Evolutionary conservation across 2,113 vertebrate species (phyloP).

Genomic region (Lanius collurio): DNA sequence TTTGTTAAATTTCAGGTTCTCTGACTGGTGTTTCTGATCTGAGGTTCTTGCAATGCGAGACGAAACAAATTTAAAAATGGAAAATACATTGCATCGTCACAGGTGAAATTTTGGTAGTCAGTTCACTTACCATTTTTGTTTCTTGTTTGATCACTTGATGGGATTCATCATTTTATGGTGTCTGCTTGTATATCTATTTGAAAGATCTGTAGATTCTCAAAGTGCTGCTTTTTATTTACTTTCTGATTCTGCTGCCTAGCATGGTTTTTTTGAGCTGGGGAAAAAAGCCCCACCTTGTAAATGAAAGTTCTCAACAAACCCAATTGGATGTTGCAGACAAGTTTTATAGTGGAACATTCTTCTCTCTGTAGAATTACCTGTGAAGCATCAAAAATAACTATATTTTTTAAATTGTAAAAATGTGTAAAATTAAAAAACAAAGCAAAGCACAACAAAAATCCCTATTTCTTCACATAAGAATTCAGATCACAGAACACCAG

Average conservation of each 20-base stretch:
- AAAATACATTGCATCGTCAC: not conserved
- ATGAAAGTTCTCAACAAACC: not conserved
- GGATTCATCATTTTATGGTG: not conserved
- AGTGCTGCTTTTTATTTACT: not conserved
- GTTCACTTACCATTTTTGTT: not conserved
- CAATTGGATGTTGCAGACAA: not conserved
- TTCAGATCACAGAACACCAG: slow-evolving; percentile 13
- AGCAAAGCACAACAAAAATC: not conserved
- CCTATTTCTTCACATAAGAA: slow-evolving; percentile 8
- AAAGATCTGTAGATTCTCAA: not conserved
- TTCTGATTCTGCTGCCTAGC: not conserved
- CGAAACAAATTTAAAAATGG: not conserved
- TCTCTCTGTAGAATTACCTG: not conserved
- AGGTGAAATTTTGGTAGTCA: not conserved
- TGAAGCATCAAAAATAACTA: not conserved
- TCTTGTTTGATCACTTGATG: not conserved
- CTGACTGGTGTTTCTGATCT: not conserved
- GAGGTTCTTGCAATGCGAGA: not conserved
- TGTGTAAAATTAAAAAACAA: not conserved
- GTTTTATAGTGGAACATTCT: not conserved
- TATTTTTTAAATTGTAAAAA: not conserved
- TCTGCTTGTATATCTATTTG: not conserved
- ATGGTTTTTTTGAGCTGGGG: not conserved
- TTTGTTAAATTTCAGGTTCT: not conserved
- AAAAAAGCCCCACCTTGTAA: not conserved